These are phyloP conservation scores for Bufo bufo DNA, from an alignment of 2,113 vertebrate species.

Conservation along the genomic window DNA sequence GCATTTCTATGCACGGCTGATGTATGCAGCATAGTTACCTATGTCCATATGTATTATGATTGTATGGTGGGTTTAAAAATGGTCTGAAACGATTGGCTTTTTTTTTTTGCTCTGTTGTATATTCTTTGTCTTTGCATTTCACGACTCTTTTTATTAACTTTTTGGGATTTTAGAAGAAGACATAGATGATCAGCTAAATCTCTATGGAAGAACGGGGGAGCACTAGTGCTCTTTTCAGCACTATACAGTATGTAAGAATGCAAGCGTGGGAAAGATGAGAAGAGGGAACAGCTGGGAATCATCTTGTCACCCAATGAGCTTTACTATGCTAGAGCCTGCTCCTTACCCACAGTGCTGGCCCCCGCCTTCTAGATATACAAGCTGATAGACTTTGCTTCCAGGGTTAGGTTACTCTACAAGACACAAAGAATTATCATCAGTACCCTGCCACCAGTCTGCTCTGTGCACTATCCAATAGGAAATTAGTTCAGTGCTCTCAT, in stretches of 20 bases:
- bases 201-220: neutral
- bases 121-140: neutral
- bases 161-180: neutral
- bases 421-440: neutral
- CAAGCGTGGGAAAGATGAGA: slow-evolving; percentile 43
- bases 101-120: neutral
- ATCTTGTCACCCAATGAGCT: slow-evolving; percentile 47
- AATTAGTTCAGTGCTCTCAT: neutral
- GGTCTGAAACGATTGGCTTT: too few species aligned
- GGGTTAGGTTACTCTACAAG: neutral
- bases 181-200: neutral
- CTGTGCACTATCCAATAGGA: neutral
- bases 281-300: slow-evolving; percentile 51
- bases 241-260: neutral
- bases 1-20: too few species aligned
- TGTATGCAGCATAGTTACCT: too few species aligned
- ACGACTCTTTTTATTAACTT: neutral
- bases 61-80: too few species aligned
- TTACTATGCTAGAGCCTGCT: slow-evolving; percentile 13
- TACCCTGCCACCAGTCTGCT: neutral
- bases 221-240: slow-evolving; percentile 1
- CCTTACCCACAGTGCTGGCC: slow-evolving; percentile 10
- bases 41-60: too few species aligned
- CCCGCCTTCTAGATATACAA: slow-evolving; percentile 13
- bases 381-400: slow-evolving; percentile 1